Conservation (phyloP, 2,888 invertebrate genomes). For the Nomada hirtipes region DNA sequence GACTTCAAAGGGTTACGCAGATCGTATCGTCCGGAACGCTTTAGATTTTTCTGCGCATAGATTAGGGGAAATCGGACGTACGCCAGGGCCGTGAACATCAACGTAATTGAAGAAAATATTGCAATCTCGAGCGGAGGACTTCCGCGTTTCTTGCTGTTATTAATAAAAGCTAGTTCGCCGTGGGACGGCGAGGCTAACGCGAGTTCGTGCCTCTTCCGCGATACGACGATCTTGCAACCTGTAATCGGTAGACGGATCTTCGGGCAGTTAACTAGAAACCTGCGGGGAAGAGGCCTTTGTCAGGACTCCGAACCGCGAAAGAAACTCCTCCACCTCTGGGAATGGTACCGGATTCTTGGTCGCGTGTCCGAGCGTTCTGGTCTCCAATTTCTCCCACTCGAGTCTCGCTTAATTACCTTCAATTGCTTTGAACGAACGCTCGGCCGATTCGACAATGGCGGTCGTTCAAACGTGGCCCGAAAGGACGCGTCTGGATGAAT, state of each 20-base stretch:
- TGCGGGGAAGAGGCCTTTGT: conserved; percentile 16
- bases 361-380: not conserved
- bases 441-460: not conserved
- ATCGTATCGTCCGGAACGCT: not conserved
- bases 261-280: conserved; percentile 71
- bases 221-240: conserved; percentile 47
- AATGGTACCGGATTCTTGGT: conserved; percentile 15
- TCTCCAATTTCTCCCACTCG: conserved; percentile 22
- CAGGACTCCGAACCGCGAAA: not conserved
- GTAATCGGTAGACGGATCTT: conserved; percentile 65
- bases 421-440: conserved; percentile 12
- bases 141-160: conserved; percentile 55
- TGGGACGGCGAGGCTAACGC: not conserved
- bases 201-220: conserved; percentile 43
- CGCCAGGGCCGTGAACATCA: not conserved
- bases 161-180: conserved; percentile 54
- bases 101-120: not conserved
- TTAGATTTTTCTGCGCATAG: not conserved
- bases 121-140: not conserved
- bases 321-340: not conserved
- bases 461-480: not conserved
- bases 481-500: not conserved
- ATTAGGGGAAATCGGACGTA: not conserved
- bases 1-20: not conserved
- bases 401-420: conserved; percentile 21